Conservation (phyloP, 2,888 invertebrate genomes). For the Epistrophe grossulariae region DNA sequence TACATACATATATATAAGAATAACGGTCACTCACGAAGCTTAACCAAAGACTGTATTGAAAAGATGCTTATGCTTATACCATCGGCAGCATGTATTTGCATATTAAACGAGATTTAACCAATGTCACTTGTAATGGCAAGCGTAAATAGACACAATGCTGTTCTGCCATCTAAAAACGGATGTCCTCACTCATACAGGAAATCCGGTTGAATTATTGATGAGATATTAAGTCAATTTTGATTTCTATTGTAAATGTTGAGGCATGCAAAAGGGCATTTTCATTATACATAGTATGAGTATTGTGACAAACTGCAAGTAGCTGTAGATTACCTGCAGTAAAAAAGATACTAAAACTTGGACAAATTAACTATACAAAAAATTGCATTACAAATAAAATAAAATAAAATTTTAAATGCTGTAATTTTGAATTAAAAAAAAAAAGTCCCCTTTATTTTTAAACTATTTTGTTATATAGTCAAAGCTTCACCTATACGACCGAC, state of each 20-base stretch:
- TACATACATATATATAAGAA: neutral
- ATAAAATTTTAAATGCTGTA: too few species aligned
- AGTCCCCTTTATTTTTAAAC: too few species aligned
- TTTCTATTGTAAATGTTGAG: slow-evolving; percentile 39
- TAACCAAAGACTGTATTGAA: neutral
- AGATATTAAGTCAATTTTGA: slow-evolving; percentile 83
- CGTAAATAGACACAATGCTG: slow-evolving; percentile 79
- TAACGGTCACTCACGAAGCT: slow-evolving; percentile 23
- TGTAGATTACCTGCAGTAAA: neutral
- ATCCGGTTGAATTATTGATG: slow-evolving; percentile 84
- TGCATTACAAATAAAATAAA: too few species aligned
- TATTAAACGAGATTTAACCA: slow-evolving; percentile 75
- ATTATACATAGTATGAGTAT: too few species aligned
- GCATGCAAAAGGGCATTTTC: slow-evolving; percentile 5
- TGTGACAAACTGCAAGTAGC: neutral
- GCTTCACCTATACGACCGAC: too few species aligned
- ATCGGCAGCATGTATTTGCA: slow-evolving; percentile 63
- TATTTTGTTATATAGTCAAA: too few species aligned
- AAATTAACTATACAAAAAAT: neutral
- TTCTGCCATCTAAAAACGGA: slow-evolving; percentile 83
- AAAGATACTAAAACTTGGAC: neutral
- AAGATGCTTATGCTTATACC: slow-evolving; percentile 6
- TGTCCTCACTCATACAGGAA: slow-evolving; percentile 83
- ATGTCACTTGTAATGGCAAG: slow-evolving; percentile 73
- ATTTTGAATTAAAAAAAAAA: too few species aligned